Conservation (phyloP, 2,888 invertebrate genomes). For the Carabus problematicus region DNA sequence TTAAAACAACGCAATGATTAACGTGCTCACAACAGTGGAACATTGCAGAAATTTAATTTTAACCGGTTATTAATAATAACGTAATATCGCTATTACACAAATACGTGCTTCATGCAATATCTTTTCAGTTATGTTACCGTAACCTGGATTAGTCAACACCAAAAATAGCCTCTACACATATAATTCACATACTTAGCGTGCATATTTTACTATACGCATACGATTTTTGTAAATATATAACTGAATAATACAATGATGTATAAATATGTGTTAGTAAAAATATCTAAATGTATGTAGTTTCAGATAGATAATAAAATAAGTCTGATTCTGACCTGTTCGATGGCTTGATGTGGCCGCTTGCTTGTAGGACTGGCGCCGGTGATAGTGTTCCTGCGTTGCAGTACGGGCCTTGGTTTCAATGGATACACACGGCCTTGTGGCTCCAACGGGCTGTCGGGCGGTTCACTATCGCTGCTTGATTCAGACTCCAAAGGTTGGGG, state of each 20-base stretch:
- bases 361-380: constrained; percentile 80
- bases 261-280: neutral
- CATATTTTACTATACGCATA: too few species aligned
- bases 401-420: constrained; percentile 75
- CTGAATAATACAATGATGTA: neutral
- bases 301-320: constrained; percentile 1
- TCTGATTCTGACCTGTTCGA: constrained; percentile 68
- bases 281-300: neutral
- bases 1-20: too few species aligned
- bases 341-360: constrained; percentile 68
- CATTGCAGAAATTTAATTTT: too few species aligned
- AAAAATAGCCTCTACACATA: too few species aligned
- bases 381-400: constrained; percentile 86
- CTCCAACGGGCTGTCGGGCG: constrained; percentile 61
- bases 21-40: too few species aligned
- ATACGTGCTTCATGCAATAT: too few species aligned
- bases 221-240: neutral
- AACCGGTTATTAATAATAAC: too few species aligned
- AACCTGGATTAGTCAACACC: too few species aligned
- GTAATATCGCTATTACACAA: too few species aligned
- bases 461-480: constrained; percentile 64
- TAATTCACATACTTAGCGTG: too few species aligned
- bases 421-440: constrained; percentile 70
- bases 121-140: too few species aligned
- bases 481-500: constrained; percentile 52